Conservation (phyloP, 2,113 vertebrate genomes). For the Struthidea cinerea region DNA sequence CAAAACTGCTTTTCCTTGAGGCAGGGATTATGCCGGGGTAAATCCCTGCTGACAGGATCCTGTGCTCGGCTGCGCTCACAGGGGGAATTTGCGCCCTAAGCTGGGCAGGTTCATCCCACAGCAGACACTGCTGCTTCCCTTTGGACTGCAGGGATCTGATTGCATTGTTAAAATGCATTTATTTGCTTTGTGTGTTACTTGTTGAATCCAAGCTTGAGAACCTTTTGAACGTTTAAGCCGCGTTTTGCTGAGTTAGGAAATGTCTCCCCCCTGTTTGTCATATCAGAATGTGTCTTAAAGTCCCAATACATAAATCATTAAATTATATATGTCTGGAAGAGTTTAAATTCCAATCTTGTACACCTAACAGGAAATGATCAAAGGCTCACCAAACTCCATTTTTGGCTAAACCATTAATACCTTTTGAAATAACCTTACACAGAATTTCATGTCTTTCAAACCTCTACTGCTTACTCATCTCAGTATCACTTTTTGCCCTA, state of each 20-base stretch:
- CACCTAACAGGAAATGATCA: background rate
- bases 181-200: background rate
- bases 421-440: background rate
- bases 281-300: background rate
- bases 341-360: background rate
- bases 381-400: background rate
- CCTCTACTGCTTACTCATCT: background rate
- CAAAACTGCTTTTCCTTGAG: background rate
- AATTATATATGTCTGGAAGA: background rate
- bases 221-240: accelerated
- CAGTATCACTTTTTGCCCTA: background rate
- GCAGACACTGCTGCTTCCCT: background rate
- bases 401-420: background rate
- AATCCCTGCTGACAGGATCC: background rate
- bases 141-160: background rate
- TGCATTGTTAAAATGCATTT: background rate
- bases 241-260: background rate
- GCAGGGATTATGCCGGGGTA: background rate
- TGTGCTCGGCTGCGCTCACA: background rate
- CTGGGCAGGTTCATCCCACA: background rate
- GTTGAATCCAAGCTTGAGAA: background rate
- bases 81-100: background rate
- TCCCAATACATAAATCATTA: background rate
- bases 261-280: background rate
- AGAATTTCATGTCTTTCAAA: background rate